phyloP scores from a whole-genome alignment of 2,888 invertebrate genomes.

The Chymomyza caudatula region DNA sequence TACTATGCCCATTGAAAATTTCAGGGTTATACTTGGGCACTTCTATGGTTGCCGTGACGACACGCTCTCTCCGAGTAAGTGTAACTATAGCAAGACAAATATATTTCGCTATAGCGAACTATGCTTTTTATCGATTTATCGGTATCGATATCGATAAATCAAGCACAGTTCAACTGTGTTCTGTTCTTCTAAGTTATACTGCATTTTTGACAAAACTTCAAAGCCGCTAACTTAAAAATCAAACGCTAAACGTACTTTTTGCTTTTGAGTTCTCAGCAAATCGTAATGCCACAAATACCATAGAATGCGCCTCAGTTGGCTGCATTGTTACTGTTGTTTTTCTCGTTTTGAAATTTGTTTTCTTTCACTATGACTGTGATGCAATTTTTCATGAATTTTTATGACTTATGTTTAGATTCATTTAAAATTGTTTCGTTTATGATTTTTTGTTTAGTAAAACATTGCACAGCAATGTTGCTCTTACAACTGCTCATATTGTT shows the following conservation, averaged over 20 bases:
- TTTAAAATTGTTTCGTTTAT: conserved; percentile 4
- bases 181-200: too few relatives aligned
- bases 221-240: too few relatives aligned
- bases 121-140: too few relatives aligned
- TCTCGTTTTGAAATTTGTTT: not conserved
- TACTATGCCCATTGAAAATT: conserved; percentile 5
- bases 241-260: too few relatives aligned
- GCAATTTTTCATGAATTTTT: conserved; percentile 27
- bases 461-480: conserved; percentile 50
- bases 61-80: not conserved
- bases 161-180: too few relatives aligned
- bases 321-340: not conserved
- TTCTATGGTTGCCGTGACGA: not conserved
- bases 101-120: too few relatives aligned
- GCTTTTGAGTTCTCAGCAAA: too few relatives aligned
- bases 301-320: not conserved
- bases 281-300: not conserved
- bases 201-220: too few relatives aligned
- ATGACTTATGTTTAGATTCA: conserved; percentile 21
- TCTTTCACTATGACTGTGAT: conserved; percentile 43
- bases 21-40: not conserved
- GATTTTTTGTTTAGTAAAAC: conserved; percentile 20
- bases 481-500: conserved; percentile 2
- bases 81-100: too few relatives aligned
- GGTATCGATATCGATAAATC: too few relatives aligned